These are phyloP conservation scores for Hormaphis cornu DNA, from an alignment of 1,140 invertebrate genomes.

Conservation along the genomic window DNA sequence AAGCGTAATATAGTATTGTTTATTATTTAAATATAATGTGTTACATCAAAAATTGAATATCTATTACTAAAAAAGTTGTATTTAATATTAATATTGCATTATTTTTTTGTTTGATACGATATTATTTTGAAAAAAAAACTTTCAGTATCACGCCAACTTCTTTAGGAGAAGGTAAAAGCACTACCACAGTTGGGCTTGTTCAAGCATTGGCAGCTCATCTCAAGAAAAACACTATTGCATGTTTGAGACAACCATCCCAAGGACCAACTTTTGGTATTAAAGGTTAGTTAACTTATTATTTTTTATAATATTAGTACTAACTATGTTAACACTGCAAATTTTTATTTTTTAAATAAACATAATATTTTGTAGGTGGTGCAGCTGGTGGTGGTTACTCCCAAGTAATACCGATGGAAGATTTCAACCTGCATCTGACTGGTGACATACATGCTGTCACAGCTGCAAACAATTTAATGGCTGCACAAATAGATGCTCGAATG, in stretches of 20 bases:
- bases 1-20: too few relatives aligned
- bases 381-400: conserved; percentile 89
- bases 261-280: conserved; percentile 99
- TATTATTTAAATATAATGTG: too few relatives aligned
- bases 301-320: neutral
- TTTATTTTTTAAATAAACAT: neutral
- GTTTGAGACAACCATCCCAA: conserved; percentile 94
- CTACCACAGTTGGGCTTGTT: conserved; percentile 84
- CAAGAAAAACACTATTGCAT: conserved; percentile 82
- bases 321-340: neutral
- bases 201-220: conserved; percentile 84
- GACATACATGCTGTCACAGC: conserved; percentile 97
- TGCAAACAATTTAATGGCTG: conserved; percentile 94
- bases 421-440: conserved; percentile 96
- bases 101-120: neutral
- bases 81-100: neutral
- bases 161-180: conserved; percentile 94
- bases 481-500: conserved; percentile 85
- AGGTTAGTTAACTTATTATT: conserved; percentile 45
- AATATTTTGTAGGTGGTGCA: conserved; percentile 59
- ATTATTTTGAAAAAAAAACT: neutral
- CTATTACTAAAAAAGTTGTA: neutral
- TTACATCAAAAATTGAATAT: neutral
- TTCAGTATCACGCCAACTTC: conserved; percentile 84
- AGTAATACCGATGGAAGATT: conserved; percentile 99